Conservation (phyloP, 2,113 vertebrate genomes). For the Sapayoa aenigma region DNA sequence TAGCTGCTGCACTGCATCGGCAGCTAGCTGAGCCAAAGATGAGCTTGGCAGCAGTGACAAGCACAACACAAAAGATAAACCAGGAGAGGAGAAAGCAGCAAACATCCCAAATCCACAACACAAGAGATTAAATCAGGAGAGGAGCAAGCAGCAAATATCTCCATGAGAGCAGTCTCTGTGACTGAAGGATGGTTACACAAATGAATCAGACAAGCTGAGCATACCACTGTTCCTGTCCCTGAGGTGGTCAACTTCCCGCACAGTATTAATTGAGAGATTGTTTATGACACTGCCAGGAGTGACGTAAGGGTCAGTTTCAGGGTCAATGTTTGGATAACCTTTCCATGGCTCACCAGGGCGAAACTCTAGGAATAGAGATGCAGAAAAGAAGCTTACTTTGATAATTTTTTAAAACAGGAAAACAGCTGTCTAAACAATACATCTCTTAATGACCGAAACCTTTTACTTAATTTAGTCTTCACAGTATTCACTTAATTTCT, state of each 20-base stretch:
- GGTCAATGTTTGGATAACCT: constrained; percentile 99
- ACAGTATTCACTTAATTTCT: not conserved
- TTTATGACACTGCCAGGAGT: constrained; percentile 99
- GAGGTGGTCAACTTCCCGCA: constrained; percentile 99
- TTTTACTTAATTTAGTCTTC: not conserved
- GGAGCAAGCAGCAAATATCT: too few species aligned
- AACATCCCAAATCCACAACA: not conserved
- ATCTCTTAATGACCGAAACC: not conserved
- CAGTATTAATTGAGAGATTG: constrained; percentile 99
- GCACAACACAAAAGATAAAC: not conserved
- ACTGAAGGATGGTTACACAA: not conserved
- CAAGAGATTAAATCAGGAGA: not conserved
- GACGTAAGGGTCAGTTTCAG: constrained; percentile 98
- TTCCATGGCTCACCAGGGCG: constrained; percentile 99
- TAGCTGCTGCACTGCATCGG: not conserved
- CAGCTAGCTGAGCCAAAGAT: not conserved
- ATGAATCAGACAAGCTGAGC: not conserved
- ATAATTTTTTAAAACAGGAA: not conserved
- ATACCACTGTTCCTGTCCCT: constrained; percentile 99
- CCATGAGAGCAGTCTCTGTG: not conserved
- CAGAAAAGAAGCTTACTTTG: not conserved
- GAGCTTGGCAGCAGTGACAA: not conserved
- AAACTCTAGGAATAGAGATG: constrained; percentile 82
- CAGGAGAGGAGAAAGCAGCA: not conserved
- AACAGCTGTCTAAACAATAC: not conserved